Evolutionary conservation across 2,888 invertebrate genomes (phyloP).

Genomic region (Rhagium mordax): DNA sequence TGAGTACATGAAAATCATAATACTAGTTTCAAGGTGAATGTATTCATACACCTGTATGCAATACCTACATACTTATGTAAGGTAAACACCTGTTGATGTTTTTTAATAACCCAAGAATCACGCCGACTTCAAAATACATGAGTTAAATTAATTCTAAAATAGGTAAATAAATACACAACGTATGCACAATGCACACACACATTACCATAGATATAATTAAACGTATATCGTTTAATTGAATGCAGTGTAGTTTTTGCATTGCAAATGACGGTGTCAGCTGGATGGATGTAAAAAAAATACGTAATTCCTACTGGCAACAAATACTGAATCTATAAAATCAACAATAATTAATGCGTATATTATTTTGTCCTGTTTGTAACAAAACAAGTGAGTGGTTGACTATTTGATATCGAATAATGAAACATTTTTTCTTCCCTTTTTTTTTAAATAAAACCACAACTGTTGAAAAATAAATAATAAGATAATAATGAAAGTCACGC

Average conservation of each 20-base stretch:
- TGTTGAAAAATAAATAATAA: no score
- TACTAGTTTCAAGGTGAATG: neutral
- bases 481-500: no score
- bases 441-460: no score
- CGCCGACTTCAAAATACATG: neutral
- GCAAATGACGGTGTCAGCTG: neutral
- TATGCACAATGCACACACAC: neutral
- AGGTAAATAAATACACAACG: neutral
- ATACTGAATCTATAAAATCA: neutral
- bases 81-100: neutral
- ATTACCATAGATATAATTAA: neutral
- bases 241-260: neutral
- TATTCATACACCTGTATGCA: neutral
- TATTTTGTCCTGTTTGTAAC: no score
- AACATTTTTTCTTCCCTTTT: no score
- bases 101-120: neutral
- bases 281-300: neutral
- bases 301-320: neutral
- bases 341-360: no score
- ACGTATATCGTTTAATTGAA: neutral
- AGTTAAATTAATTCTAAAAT: neutral
- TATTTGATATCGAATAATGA: no score
- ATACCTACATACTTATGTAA: neutral
- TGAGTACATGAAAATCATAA: neutral
- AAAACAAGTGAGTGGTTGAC: no score